Conservation (phyloP, 2,113 vertebrate genomes). For the Addax nasomaculatus region DNA sequence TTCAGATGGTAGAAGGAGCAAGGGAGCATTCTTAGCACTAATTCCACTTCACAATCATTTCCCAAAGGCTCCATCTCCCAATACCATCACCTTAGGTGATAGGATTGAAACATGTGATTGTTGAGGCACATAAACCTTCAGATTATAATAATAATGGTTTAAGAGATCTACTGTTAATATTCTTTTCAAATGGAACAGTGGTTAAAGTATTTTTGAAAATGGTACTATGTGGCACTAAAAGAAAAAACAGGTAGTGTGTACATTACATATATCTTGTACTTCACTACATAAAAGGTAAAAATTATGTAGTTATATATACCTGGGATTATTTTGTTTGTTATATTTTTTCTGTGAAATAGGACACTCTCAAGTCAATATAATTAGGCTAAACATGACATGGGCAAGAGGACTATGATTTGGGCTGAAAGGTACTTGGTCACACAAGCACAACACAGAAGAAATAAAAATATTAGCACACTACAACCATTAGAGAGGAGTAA, state of each 20-base stretch:
- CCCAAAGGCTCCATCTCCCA: neutral
- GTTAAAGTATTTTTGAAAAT: neutral
- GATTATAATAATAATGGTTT: neutral
- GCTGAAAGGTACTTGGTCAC: neutral
- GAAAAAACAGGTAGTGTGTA: neutral
- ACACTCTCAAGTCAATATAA: neutral
- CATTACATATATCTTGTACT: neutral
- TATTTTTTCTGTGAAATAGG: neutral
- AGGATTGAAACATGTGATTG: neutral
- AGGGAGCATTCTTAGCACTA: neutral
- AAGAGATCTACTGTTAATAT: neutral
- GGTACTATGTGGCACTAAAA: neutral
- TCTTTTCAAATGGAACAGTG: neutral
- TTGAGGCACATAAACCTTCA: neutral
- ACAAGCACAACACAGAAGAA: neutral
- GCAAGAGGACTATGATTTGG: neutral
- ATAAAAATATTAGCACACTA: neutral
- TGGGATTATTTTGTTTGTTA: neutral
- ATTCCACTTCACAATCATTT: neutral
- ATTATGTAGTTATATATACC: neutral
- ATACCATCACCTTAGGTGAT: neutral
- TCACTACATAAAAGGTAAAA: neutral
- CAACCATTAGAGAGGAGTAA: neutral
- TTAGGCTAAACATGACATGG: neutral
- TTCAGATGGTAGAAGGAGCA: neutral